Percentiles rank a stretch among this genome's conserved stretches.
Conservation (phyloP, 1,140 invertebrate genomes). For the Rhynchophorus ferrugineus region DNA sequence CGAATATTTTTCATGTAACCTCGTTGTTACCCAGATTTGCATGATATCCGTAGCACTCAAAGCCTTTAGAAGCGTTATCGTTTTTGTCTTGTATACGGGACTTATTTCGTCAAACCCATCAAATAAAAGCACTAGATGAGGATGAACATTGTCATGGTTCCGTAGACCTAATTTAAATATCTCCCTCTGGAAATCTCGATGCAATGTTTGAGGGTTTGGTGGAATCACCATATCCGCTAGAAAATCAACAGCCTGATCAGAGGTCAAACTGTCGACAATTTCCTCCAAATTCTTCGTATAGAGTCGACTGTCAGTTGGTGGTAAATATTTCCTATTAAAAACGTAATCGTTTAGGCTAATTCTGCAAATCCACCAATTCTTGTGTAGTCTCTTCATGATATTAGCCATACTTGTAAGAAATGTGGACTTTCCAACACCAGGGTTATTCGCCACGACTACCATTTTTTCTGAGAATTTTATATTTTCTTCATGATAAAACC, state of each 20-base stretch:
- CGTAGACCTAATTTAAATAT: constrained; percentile 1
- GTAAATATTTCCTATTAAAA: neutral
- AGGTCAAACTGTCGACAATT: neutral
- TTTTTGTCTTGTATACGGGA: neutral
- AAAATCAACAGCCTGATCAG: neutral
- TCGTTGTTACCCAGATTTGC: neutral
- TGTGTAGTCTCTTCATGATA: neutral
- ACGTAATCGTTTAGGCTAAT: neutral
- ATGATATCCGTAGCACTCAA: neutral
- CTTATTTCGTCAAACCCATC: constrained; percentile 6
- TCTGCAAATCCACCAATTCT: neutral
- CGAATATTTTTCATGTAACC: constrained; percentile 1
- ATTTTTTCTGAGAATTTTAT: neutral
- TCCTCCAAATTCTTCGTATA: neutral
- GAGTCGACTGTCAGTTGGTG: neutral
- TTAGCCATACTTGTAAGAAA: neutral
- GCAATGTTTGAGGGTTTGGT: neutral
- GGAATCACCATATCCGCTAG: neutral
- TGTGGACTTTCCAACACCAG: neutral
- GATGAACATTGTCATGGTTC: neutral
- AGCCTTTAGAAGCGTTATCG: neutral
- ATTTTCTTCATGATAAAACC: no score
- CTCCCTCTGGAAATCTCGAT: neutral
- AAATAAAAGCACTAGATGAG: neutral
- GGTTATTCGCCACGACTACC: neutral